Percentiles rank a stretch among this genome's conserved stretches.
Conservation (phyloP, 35 echinoderm and acorn worm species). For the Hemicentrotus pulcherrimus region DNA sequence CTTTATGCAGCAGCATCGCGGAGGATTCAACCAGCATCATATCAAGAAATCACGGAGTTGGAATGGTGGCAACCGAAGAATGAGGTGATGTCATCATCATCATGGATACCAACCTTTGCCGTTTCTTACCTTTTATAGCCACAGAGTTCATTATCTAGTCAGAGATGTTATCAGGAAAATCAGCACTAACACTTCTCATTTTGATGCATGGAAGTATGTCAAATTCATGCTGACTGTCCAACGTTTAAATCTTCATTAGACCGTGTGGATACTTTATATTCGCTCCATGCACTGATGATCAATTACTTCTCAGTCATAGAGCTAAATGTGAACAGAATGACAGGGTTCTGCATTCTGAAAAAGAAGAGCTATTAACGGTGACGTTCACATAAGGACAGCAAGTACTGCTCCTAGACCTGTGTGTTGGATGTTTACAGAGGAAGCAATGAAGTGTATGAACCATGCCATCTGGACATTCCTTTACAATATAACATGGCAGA, state of each 20-base stretch:
- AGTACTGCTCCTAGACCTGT: neutral
- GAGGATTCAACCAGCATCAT: constrained; percentile 38
- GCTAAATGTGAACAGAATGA: neutral
- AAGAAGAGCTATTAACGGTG: neutral
- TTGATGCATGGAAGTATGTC: neutral
- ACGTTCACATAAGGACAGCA: neutral
- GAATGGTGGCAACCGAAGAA: constrained; percentile 8
- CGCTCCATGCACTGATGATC: neutral
- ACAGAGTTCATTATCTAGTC: neutral
- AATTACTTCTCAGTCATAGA: neutral
- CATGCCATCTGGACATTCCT: neutral
- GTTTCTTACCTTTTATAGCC: neutral
- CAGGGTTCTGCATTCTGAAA: neutral
- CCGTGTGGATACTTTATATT: neutral
- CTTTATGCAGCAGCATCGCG: constrained; percentile 23
- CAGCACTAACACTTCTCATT: neutral
- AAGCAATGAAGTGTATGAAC: neutral
- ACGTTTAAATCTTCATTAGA: neutral
- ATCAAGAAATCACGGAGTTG: constrained; percentile 40
- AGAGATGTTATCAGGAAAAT: neutral
- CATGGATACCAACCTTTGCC: neutral
- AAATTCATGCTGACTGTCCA: too few species aligned
- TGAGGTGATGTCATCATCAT: neutral
- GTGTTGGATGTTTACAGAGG: neutral
- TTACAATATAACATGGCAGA: too few species aligned